Evolutionary conservation across 2,113 vertebrate species (phyloP), one percentile per base, ranked within the genome.

Genomic region (Cottus gobio): DNA sequence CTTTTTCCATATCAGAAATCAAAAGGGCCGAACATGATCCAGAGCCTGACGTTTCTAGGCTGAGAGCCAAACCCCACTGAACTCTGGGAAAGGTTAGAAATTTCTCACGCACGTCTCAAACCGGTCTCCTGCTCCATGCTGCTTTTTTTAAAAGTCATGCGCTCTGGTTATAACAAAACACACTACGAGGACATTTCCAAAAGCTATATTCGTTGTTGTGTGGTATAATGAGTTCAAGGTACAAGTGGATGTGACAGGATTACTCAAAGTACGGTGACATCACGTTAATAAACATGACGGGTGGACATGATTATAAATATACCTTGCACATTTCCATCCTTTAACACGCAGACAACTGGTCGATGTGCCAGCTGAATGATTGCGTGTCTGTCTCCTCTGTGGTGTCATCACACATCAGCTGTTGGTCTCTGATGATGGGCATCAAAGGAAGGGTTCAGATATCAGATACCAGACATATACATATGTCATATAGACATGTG

Each of bases 51-150:
- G 67, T 56, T 68, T 91, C 80, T 20, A 89, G 93, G 94, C 90
- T 71, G 44, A 5, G 75, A 72, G 93, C 93, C 93, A 94, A 90
- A 82, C 67, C 85, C 60, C 54, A 65, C 85, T 94, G 91, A 93
- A 91, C 93, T 71, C 80, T 84, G 63, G 1, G 4, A 87, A 37
- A 87, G 92, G 91, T 94, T 91, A 90, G 56, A 77, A 72, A 88
- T 79, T 95, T 95, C 94, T 91, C 94, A 95, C 83, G 92, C 78
- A 86, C 58, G 71, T 90, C 83, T 75, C 58, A 61, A 71, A 61
- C 74, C 36, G 61, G 30, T 42, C 80, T 83, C 58, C 57, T 60
- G 63, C 48, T 54, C 52, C 9, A 12, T 5, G 9, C 48, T 37
- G 65, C 52, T 85, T 80, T 89, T 44, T n/a, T n/a, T n/a, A n/a